These are phyloP conservation scores for Oreotrochilus melanogaster DNA, from an alignment of 2,113 vertebrate species.

Conservation along the genomic window DNA sequence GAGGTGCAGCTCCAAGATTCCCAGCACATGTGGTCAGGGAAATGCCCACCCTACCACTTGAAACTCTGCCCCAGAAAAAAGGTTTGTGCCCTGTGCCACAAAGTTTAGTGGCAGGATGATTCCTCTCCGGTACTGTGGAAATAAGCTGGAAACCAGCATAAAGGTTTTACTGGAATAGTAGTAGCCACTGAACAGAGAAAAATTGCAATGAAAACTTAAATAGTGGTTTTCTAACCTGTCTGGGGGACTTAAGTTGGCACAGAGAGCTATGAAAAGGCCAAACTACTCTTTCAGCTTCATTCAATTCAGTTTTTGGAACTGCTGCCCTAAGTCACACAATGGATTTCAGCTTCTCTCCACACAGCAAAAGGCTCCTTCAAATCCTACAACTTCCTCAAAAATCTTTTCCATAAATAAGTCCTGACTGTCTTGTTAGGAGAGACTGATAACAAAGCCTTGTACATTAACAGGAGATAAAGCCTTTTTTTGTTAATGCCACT, in stretches of 20 bases:
- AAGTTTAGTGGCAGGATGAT: not conserved
- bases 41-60: not conserved
- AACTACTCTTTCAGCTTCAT: not conserved
- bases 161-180: not conserved
- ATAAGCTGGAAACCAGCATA: not conserved
- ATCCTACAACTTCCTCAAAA: not conserved
- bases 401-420: not conserved
- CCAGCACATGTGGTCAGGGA: not conserved
- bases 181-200: not conserved
- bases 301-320: not conserved
- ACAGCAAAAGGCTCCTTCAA: not conserved
- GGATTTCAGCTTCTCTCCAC: not conserved
- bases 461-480: not conserved
- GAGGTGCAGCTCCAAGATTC: not conserved
- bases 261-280: not conserved
- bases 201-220: not conserved
- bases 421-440: not conserved
- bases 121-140: not conserved
- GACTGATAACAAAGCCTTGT: not conserved
- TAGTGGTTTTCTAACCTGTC: not conserved
- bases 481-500: not conserved
- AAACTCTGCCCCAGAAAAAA: not conserved
- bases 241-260: not conserved
- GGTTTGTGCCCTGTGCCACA: not conserved
- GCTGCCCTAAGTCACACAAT: not conserved